Conservation (phyloP, 2,797 vertebrate genomes). For the Rhynchotus rufescens region DNA sequence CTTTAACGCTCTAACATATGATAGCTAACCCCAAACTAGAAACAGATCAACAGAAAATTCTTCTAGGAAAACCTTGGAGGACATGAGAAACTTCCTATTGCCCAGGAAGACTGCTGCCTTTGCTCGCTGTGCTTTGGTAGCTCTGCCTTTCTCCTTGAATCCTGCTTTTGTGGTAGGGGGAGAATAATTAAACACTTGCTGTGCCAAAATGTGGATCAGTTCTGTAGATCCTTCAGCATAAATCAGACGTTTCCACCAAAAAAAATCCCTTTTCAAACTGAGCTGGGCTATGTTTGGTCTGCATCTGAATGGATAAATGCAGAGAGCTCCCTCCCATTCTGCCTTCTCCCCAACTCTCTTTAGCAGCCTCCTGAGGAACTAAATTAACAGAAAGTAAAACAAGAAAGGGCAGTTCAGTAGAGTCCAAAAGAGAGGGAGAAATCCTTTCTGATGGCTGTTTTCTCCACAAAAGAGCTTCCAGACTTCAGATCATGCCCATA, state of each 20-base stretch:
- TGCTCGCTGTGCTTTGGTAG: neutral
- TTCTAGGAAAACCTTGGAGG: neutral
- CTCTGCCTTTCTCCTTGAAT: neutral
- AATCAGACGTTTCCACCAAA: neutral
- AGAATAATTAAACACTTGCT: slow-evolving; percentile 13
- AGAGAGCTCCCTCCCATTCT: neutral
- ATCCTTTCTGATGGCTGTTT: neutral
- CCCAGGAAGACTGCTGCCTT: neutral
- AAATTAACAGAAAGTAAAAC: neutral
- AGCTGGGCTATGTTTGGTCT: neutral
- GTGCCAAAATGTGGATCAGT: neutral
- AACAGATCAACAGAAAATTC: neutral
- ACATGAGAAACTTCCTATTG: slow-evolving; percentile 2
- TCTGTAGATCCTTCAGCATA: neutral
- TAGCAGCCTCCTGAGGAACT: neutral
- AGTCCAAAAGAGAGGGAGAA: neutral
- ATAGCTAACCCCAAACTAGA: neutral
- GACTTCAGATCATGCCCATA: neutral
- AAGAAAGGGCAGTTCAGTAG: neutral
- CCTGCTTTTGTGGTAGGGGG: neutral
- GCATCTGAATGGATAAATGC: neutral
- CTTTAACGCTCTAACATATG: neutral
- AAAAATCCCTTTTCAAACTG: neutral
- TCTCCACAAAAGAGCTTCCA: neutral
- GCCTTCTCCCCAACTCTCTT: neutral